Evolutionary conservation across 2,797 vertebrate genomes (phyloP).

Genomic region (Myotis myotis): DNA sequence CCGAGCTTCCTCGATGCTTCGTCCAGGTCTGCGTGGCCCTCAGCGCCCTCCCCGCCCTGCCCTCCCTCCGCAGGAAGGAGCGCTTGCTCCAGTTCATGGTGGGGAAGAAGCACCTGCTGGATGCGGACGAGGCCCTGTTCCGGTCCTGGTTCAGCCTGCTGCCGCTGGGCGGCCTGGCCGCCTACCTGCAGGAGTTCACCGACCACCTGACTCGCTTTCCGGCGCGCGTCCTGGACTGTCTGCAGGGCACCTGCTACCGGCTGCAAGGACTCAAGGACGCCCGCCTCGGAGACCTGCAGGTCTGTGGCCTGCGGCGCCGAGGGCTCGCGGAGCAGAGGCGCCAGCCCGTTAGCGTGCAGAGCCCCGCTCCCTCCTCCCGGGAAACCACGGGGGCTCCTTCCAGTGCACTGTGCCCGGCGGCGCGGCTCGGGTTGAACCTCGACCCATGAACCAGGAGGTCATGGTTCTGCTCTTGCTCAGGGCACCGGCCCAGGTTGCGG

Average conservation of each 20-base stretch:
- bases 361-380: background rate
- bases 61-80: conserved; percentile 31
- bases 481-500: too few relatives aligned
- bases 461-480: too few relatives aligned
- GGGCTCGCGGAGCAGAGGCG: background rate
- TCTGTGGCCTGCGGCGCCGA: conserved; percentile 55
- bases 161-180: conserved; percentile 53
- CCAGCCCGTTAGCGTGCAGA: fast-evolving
- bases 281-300: fast-evolving
- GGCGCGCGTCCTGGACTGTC: conserved; percentile 82
- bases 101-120: conserved; percentile 81
- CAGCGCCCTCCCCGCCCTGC: background rate
- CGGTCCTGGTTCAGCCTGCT: conserved; percentile 90
- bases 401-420: too few relatives aligned
- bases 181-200: conserved; percentile 62
- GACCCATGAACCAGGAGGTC: too few relatives aligned
- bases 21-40: background rate
- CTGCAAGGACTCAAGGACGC: fast-evolving
- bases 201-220: conserved; percentile 75
- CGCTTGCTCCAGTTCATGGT: conserved; percentile 81
- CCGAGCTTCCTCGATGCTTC: background rate
- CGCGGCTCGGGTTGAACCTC: too few relatives aligned
- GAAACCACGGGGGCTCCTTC: background rate
- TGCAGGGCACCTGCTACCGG: conserved; percentile 82
- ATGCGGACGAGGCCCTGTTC: conserved; percentile 83